Evolutionary conservation across 2,888 invertebrate genomes (phyloP), one percentile per base, ranked within the genome.

Genomic region (Pollenia amentaria): DNA sequence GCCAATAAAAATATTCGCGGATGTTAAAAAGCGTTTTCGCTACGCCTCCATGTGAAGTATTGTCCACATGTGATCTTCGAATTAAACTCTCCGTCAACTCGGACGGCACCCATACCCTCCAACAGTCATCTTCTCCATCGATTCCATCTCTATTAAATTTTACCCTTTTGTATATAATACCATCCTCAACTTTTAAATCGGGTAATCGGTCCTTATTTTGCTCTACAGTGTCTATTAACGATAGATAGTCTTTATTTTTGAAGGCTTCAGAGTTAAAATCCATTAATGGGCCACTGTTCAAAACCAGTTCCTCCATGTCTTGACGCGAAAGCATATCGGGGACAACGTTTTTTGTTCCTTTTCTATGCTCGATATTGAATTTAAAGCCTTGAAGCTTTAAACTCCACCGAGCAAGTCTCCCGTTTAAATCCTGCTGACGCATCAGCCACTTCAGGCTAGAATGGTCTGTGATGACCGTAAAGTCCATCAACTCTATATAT

Each of bases 401-500:
- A n/a, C 78, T 84, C 88, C 87, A 91, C 11, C 90, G 64, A 9
- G 90, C 90, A 40, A 90, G 55, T 40, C 85, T 46, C 10, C 85
- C 85, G n/a, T 48, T 72, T 11, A 85, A 46, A 11, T 85, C 80
- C 3, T 62, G 55, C 11, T 75, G 64, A 1, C 10, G 6, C 84
- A 75, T 79, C 7, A 84, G 69, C 79, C 69, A 84, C 12, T 75
- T 72, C 1, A 75, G 42, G 16, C 60, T 79, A 0, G 78, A 72
- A 29, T 78, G 73, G 38, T 79, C 78, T 0, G 78, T 78, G 9
- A 78, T 73, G 10, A 83, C 62, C 4, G 79, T 78, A 40, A 87
- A 87, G 3, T 60, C 48, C 70, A 76, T 72, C 0, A 67, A 38
- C 60, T 88, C 87, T 3, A 87, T 77, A 40, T 88, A 87, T 0